Evolutionary conservation across 2,113 vertebrate genomes (phyloP).

Genomic region (Ailurus styani): DNA sequence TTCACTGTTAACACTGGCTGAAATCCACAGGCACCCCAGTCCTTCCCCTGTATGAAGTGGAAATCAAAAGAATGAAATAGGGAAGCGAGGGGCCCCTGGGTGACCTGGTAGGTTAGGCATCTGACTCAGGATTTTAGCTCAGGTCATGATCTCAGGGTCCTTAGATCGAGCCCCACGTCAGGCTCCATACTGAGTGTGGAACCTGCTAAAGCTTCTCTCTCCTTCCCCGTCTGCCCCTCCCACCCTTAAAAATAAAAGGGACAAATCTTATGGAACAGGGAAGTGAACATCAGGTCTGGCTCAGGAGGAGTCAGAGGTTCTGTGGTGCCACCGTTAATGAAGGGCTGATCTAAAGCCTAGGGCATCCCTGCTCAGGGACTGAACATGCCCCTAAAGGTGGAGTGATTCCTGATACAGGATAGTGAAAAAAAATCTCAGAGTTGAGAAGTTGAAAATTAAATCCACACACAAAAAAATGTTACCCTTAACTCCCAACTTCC

Average conservation of each 20-base stretch:
- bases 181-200: not conserved
- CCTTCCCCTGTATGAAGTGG: not conserved
- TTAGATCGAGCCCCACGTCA: not conserved
- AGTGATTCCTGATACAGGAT: not conserved
- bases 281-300: not conserved
- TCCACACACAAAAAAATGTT: not conserved
- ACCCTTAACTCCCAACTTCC: not conserved
- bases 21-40: not conserved
- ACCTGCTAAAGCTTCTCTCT: not conserved
- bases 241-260: not conserved
- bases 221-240: not conserved
- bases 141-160: not conserved
- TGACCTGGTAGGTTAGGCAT: not conserved
- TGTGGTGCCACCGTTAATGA: not conserved
- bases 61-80: not conserved
- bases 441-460: not conserved
- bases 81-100: not conserved
- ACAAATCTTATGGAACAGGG: not conserved
- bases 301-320: not conserved
- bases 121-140: not conserved
- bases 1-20: not conserved
- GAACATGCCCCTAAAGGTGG: not conserved
- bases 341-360: not conserved
- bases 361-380: fast-evolving
- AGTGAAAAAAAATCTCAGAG: not conserved